These are phyloP conservation scores for Drosophila fulvimacula DNA, from an alignment of 2,888 invertebrate species.

Conservation along the genomic window DNA sequence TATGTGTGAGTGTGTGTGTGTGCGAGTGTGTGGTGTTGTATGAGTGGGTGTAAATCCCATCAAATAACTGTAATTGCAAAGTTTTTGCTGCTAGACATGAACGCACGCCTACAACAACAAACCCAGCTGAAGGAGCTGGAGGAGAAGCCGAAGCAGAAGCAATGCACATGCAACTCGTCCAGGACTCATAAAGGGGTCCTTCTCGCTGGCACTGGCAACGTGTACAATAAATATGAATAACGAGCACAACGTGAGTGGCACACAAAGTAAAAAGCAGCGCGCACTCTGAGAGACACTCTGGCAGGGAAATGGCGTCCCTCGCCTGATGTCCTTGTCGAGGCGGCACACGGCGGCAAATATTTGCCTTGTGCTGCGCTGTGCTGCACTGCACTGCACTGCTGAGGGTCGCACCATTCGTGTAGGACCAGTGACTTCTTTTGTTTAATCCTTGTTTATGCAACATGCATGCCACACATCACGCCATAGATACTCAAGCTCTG, in stretches of 20 bases:
- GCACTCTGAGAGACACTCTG: slow-evolving; percentile 22
- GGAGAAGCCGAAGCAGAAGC: slow-evolving; percentile 31
- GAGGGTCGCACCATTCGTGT: slow-evolving; percentile 14
- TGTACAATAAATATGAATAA: slow-evolving; percentile 82
- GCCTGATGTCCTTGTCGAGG: slow-evolving; percentile 46
- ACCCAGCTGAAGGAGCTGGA: slow-evolving; percentile 16
- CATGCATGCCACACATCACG: slow-evolving; percentile 65
- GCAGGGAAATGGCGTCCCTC: slow-evolving; percentile 61
- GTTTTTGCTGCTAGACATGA: slow-evolving; percentile 74
- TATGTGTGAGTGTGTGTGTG: slow-evolving; percentile 4
- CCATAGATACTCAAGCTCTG: slow-evolving; percentile 47
- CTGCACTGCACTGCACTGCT: slow-evolving; percentile 9
- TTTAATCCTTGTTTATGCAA: slow-evolving; percentile 78
- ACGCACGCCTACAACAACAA: slow-evolving; percentile 59
- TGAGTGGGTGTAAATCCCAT: slow-evolving; percentile 70
- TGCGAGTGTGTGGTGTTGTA: slow-evolving; percentile 5
- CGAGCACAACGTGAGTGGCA: slow-evolving; percentile 81
- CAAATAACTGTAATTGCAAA: slow-evolving; percentile 81
- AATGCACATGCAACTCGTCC: slow-evolving; percentile 69
- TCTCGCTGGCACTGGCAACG: slow-evolving; percentile 59
- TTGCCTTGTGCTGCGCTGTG: slow-evolving; percentile 48
- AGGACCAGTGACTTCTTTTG: slow-evolving; percentile 57
- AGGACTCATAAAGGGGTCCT: slow-evolving; percentile 25
- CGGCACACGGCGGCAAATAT: slow-evolving; percentile 70
- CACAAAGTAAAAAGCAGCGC: slow-evolving; percentile 67